Evolutionary conservation across 53 echinoderm and acorn worm genomes (phyloP).

Genomic region (Antedon mediterranea): DNA sequence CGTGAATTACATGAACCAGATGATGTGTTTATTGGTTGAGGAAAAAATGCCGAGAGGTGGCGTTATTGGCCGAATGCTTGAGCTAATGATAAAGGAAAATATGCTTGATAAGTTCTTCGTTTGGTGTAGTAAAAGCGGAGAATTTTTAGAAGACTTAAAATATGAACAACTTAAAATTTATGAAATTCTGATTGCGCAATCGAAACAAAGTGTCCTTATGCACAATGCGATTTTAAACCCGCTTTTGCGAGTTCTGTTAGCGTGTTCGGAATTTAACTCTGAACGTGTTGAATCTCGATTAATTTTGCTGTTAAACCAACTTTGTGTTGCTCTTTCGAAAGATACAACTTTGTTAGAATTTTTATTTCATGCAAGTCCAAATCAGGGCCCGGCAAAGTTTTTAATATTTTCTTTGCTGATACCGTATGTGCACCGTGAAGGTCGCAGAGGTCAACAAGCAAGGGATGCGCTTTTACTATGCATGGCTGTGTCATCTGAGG

Average conservation of each 20-base stretch:
- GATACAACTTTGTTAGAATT: conserved; percentile 77
- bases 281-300: conserved; percentile 71
- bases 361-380: conserved; percentile 94
- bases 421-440: conserved; percentile 88
- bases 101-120: conserved; percentile 63
- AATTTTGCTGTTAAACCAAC: conserved; percentile 70
- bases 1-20: conserved; percentile 75
- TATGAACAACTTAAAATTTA: conserved; percentile 63
- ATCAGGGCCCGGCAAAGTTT: conserved; percentile 98
- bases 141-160: conserved; percentile 65
- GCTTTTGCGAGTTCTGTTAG: conserved; percentile 56
- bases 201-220: conserved; percentile 65
- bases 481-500: conserved; percentile 70
- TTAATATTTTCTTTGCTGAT: conserved; percentile 87
- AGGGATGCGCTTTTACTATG: conserved; percentile 91
- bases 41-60: conserved; percentile 55
- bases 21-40: conserved; percentile 82
- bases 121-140: conserved; percentile 61
- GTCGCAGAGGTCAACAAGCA: conserved; percentile 78
- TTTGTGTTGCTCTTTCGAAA: conserved; percentile 75
- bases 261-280: conserved; percentile 49
- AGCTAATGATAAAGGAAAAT: conserved; percentile 47
- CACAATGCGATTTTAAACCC: conserved; percentile 81
- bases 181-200: conserved; percentile 68
- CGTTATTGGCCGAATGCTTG: conserved; percentile 61